Conservation (phyloP, 2,888 invertebrate species). For the Nemotelus pantherinus region DNA sequence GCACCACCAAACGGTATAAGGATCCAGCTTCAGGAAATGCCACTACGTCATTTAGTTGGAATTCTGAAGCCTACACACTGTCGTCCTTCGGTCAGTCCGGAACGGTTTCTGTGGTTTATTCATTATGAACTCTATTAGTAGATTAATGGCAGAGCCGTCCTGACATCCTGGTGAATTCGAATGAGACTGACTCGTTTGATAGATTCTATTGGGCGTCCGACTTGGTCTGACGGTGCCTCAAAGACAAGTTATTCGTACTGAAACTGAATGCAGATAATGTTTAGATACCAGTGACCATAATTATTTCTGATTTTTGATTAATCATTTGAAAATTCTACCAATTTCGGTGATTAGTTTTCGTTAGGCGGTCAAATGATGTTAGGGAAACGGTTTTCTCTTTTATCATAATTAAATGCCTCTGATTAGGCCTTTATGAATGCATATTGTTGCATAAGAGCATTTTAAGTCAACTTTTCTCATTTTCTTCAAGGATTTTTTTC, state of each 20-base stretch:
- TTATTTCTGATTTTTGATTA: slow-evolving; percentile 28
- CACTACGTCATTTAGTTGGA: background rate
- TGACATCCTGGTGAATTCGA: background rate
- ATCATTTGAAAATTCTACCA: slow-evolving; percentile 14
- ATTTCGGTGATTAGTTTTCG: slow-evolving; percentile 18
- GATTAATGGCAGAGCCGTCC: slow-evolving; percentile 35
- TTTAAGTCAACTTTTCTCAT: too few species aligned
- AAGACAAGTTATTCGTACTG: background rate
- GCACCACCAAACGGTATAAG: slow-evolving; percentile 17
- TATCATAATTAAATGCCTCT: too few species aligned
- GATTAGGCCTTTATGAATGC: too few species aligned
- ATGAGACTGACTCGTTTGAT: slow-evolving; percentile 7
- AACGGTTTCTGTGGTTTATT: slow-evolving; percentile 42
- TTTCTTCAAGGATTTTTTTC: too few species aligned
- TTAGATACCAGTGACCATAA: background rate
- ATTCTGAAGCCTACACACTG: slow-evolving; percentile 1
- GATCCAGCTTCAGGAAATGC: background rate
- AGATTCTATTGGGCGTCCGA: background rate
- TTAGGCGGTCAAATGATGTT: background rate
- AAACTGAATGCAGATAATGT: slow-evolving; percentile 8
- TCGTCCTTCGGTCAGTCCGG: background rate
- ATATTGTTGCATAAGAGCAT: too few species aligned
- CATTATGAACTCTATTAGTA: slow-evolving; percentile 44
- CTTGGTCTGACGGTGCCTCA: background rate
- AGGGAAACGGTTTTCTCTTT: too few species aligned